Base-by-base conservation (phyloP, 2,888 invertebrate genomes). In the Cacoxenus indagator region DNA sequence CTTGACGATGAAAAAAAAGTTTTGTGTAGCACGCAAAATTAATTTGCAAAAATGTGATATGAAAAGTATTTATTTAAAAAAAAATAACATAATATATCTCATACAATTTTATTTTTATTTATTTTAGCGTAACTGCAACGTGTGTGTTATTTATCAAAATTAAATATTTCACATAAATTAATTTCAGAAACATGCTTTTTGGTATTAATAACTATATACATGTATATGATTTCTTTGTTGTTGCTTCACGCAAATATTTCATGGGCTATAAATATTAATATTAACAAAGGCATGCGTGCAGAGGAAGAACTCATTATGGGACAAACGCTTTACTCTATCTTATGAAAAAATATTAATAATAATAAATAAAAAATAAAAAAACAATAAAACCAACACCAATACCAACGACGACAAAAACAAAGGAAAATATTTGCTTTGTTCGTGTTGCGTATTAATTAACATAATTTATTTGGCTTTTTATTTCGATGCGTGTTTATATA, bases 401-500 rank as follows among this genome's bases (percentile, higher is more conserved):
- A 5, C 6, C 17, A 64, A 48, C 17, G 27, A 14, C 6, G 29
- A 48, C 14, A 8, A 27, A 24, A 64, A 45, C 8, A n/a, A 24
- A n/a, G 45, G 17, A 46, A 14, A 55, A 24, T 24, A 17, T 27
- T 19, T 69, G 17, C 24, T n/a, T 24, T 65, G 24, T 51, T 67
- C 61, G 59, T 6, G 17, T 55, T 55, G 67, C 61, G 65, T 71
- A 76, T 78, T 76, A 76, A 81, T 81, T 78, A 73, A 46, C 26
- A 70, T 81, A 74, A 81, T 80, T 78, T 81, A 78, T 79, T 69
- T 54, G 71, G 64, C 14, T 55, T 26, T 19, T 48, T 19, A 17
- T 24, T 11, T 55, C 26, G 17, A 22, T 51, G 51, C 51, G 22
- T 55, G 27, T 4, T 55, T 55, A 1, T 55, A 26, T 55, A 11